Base-by-base conservation (phyloP, 2,113 vertebrate species). In the Sylvilagus bachmani region DNA sequence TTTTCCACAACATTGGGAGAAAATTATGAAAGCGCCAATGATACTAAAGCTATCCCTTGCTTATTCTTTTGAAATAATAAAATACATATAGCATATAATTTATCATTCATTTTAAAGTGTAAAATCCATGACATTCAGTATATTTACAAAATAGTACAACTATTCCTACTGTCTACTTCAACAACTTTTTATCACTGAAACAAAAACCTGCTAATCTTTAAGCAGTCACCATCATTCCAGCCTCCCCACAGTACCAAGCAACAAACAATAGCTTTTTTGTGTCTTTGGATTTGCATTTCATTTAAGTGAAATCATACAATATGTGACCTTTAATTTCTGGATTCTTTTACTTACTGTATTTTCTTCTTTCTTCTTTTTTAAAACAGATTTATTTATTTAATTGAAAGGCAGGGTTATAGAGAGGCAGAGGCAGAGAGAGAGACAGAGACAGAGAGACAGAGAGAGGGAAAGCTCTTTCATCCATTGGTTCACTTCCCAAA, bases 51-150 rank as follows among this genome's bases (percentile, higher is more conserved):
- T 79, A 90, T 62, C 27, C 1, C 70, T 82, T 92, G 27, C 66
- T 90, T n/a, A 81, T 78, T 89, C 3, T 78, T 62, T 82, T 89
- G 61, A 58, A 58, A 51, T 87, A 61, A 25, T 91, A 84, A 91
- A 84, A 74, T 36, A n/a, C 3, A 91, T 17, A 78, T 70, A 73
- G 74, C 24, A 74, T 92, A 33, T 44, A 70, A 73, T 61, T 78
- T 49, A 16, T 3, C 7, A 73, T 90, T 84, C 12, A 90, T 61
- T 87, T 87, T 82, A 27, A 70, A 75, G 24, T 82, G 1, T 70
- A 19, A 92, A 82, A n/a, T 36, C 16, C 36, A 29, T 61, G 25
- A 27, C n/a, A 55, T 58, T 51, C 88, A 83, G 38, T 21, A 31
- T 44, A 90, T 84, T 61, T 10, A 53, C 13, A 87, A 33, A 27